These are phyloP conservation scores for Xanthia icteritia DNA, from an alignment of 2,888 invertebrate genomes.

Conservation along the genomic window DNA sequence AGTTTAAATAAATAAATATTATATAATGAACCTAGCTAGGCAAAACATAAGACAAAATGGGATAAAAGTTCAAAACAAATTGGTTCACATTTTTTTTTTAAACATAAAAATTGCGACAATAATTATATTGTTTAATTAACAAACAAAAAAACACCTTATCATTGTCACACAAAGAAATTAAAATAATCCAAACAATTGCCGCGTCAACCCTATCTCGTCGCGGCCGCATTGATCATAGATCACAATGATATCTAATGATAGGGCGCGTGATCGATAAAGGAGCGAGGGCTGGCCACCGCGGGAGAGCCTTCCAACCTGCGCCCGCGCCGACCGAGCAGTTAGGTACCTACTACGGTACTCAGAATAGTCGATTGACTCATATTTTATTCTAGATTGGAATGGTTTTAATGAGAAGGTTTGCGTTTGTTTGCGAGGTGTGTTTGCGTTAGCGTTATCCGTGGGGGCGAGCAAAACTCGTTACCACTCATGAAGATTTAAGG, in stretches of 20 bases:
- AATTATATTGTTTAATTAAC: no score
- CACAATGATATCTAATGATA: slow-evolving; percentile 90
- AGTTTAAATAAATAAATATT: background rate
- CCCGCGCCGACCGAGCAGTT: slow-evolving; percentile 35
- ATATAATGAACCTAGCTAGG: background rate
- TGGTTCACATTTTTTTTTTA: no score
- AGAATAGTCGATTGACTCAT: slow-evolving; percentile 28
- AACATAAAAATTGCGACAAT: no score
- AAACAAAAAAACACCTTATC: background rate
- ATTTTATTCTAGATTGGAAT: slow-evolving; percentile 19
- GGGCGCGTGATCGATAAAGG: slow-evolving; percentile 86
- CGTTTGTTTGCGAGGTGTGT: background rate
- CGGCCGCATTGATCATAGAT: slow-evolving; percentile 85
- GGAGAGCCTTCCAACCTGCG: slow-evolving; percentile 77
- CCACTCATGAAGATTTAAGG: background rate
- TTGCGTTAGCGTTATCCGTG: background rate
- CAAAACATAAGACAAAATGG: background rate
- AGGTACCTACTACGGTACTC: slow-evolving; percentile 41
- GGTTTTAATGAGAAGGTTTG: background rate
- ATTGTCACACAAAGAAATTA: background rate
- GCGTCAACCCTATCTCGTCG: slow-evolving; percentile 72
- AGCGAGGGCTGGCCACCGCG: slow-evolving; percentile 81
- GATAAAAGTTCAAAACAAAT: background rate
- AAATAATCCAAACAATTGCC: background rate
- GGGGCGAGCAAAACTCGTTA: background rate